Evolutionary conservation across 1,140 invertebrate genomes (phyloP).

Genomic region (Latrodectus geometricus): DNA sequence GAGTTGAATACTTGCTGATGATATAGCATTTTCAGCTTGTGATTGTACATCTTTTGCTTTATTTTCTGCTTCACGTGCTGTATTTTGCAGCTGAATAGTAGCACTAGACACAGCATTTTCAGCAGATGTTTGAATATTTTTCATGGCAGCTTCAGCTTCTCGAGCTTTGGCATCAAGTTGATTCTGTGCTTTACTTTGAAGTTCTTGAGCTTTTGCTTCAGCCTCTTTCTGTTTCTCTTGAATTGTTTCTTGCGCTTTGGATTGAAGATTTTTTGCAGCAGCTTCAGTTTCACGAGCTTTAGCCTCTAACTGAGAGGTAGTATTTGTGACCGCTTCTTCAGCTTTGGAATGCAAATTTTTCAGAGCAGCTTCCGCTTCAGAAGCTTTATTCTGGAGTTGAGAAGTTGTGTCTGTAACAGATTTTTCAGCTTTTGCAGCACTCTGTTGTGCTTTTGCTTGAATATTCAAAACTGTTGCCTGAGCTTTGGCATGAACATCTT

Average conservation of each 20-base stretch:
- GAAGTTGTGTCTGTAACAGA: constrained; percentile 3
- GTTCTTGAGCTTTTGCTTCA: constrained; percentile 25
- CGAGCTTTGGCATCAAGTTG: constrained; percentile 21
- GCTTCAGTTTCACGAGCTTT: constrained; percentile 27
- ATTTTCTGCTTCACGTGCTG: background rate
- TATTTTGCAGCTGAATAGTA: constrained; percentile 10
- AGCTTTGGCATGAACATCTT: constrained; percentile 19
- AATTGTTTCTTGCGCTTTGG: constrained; percentile 2
- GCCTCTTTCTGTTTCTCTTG: constrained; percentile 13
- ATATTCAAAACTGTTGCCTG: constrained; percentile 12
- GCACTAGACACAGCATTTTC: background rate
- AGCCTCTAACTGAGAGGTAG: constrained; percentile 3
- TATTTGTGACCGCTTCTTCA: constrained; percentile 5
- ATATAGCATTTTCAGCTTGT: constrained; percentile 21
- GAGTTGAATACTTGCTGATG: constrained; percentile 21
- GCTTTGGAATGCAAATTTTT: constrained; percentile 22
- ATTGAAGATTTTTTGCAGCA: constrained; percentile 20
- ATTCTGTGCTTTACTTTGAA: constrained; percentile 29
- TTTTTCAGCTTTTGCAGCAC: constrained; percentile 11
- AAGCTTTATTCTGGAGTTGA: constrained; percentile 9
- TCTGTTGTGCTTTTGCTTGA: constrained; percentile 11
- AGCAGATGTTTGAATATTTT: constrained; percentile 21
- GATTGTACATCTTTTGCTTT: constrained; percentile 1
- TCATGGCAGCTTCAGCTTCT: constrained; percentile 17
- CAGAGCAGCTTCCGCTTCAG: constrained; percentile 10